phyloP scores from a whole-genome alignment of 2,888 invertebrate genomes.

The Octonoba sinensis region DNA sequence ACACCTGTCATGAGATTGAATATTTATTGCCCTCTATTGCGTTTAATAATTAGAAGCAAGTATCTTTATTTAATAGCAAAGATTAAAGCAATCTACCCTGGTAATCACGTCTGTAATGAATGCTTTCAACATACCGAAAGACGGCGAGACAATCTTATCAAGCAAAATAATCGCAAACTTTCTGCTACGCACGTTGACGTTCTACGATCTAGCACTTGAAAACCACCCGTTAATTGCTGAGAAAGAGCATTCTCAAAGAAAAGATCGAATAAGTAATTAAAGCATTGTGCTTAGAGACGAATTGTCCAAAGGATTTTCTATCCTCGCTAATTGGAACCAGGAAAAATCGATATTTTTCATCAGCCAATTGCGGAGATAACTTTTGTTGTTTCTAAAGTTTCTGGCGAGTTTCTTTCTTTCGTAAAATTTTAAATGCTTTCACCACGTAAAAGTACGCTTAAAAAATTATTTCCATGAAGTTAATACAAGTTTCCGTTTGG shows the following conservation, averaged over 20 bases:
- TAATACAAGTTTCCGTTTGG: too few relatives aligned
- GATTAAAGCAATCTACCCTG: not conserved
- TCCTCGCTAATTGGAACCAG: conserved; percentile 59
- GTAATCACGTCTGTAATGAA: conserved; percentile 4
- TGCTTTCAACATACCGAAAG: not conserved
- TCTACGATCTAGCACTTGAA: conserved; percentile 22
- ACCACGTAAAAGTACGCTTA: not conserved
- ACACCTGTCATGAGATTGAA: too few relatives aligned
- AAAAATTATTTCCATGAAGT: too few relatives aligned
- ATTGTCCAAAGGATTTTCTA: conserved; percentile 48
- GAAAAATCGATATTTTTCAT: conserved; percentile 57
- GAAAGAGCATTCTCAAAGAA: conserved; percentile 27
- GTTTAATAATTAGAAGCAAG: not conserved
- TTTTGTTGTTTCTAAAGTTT: conserved; percentile 39
- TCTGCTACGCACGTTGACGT: conserved; percentile 20
- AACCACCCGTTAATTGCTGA: conserved; percentile 36
- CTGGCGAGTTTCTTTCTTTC: conserved; percentile 7
- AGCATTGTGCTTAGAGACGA: conserved; percentile 54
- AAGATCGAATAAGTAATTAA: conserved; percentile 59
- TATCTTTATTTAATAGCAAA: conserved; percentile 3
- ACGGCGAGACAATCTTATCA: conserved; percentile 13
- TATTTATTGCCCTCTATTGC: too few relatives aligned
- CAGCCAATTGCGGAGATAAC: conserved; percentile 32
- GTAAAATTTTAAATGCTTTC: not conserved
- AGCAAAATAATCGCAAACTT: conserved; percentile 17